phyloP scores from a whole-genome alignment of 2,113 vertebrate species.

The Hippocampus mohnikei region DNA sequence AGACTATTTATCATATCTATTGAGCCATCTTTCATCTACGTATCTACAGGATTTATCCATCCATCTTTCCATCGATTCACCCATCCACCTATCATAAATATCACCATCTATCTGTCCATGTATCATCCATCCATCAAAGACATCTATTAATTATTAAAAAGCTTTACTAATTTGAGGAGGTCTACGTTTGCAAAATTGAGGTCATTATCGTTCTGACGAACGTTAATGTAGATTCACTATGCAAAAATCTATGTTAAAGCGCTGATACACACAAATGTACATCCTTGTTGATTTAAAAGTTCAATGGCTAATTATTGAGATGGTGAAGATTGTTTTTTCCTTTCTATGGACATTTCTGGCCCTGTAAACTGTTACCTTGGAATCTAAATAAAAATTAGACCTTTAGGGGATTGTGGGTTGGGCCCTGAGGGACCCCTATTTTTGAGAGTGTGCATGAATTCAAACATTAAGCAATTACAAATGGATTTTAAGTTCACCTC shows the following conservation, averaged over 20 bases:
- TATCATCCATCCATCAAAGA: background rate
- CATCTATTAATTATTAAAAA: background rate
- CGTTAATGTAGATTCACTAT: background rate
- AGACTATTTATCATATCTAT: too few species aligned
- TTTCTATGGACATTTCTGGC: background rate
- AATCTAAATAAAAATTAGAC: background rate
- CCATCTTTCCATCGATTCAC: too few species aligned
- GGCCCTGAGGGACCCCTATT: background rate
- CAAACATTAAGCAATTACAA: background rate
- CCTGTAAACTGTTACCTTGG: background rate
- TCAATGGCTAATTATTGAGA: background rate
- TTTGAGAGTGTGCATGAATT: background rate
- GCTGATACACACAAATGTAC: background rate
- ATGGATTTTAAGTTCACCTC: background rate
- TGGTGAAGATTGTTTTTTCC: background rate
- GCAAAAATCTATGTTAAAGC: slow-evolving; percentile 1
- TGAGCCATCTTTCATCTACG: background rate
- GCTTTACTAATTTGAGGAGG: background rate
- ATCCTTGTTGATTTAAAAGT: background rate
- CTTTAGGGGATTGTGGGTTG: background rate
- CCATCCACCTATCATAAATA: too few species aligned
- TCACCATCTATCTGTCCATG: background rate
- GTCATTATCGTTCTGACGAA: background rate
- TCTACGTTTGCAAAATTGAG: background rate
- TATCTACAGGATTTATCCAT: background rate